These are phyloP conservation scores for Electrona antarctica DNA, from an alignment of 2,113 vertebrate genomes.

Conservation along the genomic window DNA sequence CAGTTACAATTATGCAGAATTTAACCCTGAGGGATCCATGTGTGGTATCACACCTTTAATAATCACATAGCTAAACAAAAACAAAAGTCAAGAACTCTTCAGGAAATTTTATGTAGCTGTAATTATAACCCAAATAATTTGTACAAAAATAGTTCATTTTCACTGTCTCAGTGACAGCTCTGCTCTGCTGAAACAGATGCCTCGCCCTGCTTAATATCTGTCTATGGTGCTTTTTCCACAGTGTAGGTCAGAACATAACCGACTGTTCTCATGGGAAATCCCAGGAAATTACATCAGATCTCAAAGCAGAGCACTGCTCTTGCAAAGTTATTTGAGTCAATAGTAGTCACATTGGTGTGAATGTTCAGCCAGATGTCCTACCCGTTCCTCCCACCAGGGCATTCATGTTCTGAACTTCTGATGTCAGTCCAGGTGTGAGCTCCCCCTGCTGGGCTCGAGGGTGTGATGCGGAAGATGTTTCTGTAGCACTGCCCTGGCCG, in stretches of 20 bases:
- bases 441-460: slow-evolving; percentile 56
- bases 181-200: background rate
- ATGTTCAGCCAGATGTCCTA: background rate
- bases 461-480: slow-evolving; percentile 62
- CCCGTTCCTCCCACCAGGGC: background rate
- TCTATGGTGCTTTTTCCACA: no score
- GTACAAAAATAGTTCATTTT: no score
- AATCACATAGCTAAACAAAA: background rate
- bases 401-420: slow-evolving; percentile 10
- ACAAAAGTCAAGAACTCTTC: background rate
- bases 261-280: background rate
- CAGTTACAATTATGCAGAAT: no score
- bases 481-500: slow-evolving; percentile 70
- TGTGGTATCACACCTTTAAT: slow-evolving; percentile 3
- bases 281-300: slow-evolving; percentile 1
- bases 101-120: no score
- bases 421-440: slow-evolving; percentile 57
- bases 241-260: background rate
- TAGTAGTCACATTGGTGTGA: background rate
- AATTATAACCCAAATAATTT: no score
- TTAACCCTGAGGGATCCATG: slow-evolving; percentile 30
- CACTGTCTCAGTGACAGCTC: background rate
- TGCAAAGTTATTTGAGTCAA: background rate
- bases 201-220: background rate
- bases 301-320: background rate